These are phyloP conservation scores for Dasypogon diadema DNA, from an alignment of 2,888 invertebrate species.

Conservation along the genomic window DNA sequence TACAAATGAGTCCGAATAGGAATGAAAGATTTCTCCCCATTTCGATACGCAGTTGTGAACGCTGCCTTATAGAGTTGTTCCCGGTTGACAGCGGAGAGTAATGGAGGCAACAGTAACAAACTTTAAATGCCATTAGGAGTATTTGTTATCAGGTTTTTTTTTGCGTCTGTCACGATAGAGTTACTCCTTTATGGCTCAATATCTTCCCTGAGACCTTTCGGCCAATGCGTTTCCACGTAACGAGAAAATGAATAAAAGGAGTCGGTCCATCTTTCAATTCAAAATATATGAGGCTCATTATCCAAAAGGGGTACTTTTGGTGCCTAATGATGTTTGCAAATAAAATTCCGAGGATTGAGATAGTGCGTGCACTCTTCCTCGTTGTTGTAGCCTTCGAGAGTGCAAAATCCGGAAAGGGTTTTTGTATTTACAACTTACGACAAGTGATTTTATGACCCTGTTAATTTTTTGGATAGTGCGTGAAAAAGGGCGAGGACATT, in stretches of 20 bases:
- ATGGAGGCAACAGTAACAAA: constrained; percentile 50
- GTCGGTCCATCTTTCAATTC: not conserved
- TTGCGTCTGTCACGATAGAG: constrained; percentile 41
- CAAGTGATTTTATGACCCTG: constrained; percentile 23
- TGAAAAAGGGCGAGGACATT: not conserved
- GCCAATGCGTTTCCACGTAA: constrained; percentile 6
- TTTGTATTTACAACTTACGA: not conserved
- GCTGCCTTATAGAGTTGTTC: constrained; percentile 49
- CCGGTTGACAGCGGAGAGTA: constrained; percentile 45
- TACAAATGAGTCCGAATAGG: not conserved
- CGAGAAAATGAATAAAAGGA: constrained; percentile 34
- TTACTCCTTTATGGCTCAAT: constrained; percentile 36
- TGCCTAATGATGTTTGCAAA: constrained; percentile 49
- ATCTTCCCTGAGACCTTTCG: constrained; percentile 21
- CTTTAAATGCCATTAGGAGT: constrained; percentile 49
- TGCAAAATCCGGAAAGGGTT: constrained; percentile 16
- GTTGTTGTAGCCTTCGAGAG: not conserved
- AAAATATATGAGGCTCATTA: constrained; percentile 20
- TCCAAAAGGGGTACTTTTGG: constrained; percentile 25
- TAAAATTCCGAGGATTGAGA: constrained; percentile 31
- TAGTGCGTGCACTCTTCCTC: not conserved
- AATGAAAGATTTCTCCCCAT: not conserved
- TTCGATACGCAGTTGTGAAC: constrained; percentile 5
- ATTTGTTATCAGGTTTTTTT: constrained; percentile 51
- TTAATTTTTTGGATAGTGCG: constrained; percentile 9